A percentile compares a stretch with the other conserved stretches of the same genome.
These are phyloP conservation scores for Aleiodes alternator DNA, from an alignment of 2,888 invertebrate species.

Conservation along the genomic window DNA sequence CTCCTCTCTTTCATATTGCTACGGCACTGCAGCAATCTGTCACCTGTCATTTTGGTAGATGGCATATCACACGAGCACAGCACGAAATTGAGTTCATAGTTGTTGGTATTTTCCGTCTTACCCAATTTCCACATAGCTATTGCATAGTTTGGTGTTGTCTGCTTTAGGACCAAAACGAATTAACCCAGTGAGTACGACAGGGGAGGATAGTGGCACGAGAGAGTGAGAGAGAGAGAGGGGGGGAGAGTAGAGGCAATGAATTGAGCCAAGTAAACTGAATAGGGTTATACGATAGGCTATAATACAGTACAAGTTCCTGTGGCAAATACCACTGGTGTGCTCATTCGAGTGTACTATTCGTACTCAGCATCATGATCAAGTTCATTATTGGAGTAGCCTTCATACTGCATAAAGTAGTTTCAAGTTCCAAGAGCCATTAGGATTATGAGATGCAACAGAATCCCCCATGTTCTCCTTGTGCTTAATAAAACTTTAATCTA, in stretches of 20 bases:
- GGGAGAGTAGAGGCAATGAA: background rate
- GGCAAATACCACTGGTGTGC: constrained; percentile 32
- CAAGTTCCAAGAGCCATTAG: background rate
- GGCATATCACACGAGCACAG: constrained; percentile 9
- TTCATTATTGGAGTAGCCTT: constrained; percentile 39
- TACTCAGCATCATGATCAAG: constrained; percentile 31
- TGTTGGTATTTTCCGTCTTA: constrained; percentile 26
- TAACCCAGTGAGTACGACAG: constrained; percentile 4
- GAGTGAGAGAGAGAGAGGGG: background rate
- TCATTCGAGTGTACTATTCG: no score
- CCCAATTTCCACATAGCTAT: constrained; percentile 14
- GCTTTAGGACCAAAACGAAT: constrained; percentile 3
- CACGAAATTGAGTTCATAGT: constrained; percentile 33
- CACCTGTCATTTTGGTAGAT: constrained; percentile 22
- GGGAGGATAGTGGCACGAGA: background rate
- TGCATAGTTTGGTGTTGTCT: constrained; percentile 29
- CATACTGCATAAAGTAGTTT: constrained; percentile 1
- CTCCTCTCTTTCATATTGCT: no score
- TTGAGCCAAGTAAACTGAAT: constrained; percentile 10
- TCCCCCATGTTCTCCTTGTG: no score
- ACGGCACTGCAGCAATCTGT: background rate
- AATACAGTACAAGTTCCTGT: constrained; percentile 39
- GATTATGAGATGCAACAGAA: constrained; percentile 13
- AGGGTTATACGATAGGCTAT: background rate
- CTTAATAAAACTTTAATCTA: no score